These are phyloP conservation scores for Cryptocheilus praepositus DNA, from an alignment of 2,888 invertebrate genomes.

Conservation along the genomic window DNA sequence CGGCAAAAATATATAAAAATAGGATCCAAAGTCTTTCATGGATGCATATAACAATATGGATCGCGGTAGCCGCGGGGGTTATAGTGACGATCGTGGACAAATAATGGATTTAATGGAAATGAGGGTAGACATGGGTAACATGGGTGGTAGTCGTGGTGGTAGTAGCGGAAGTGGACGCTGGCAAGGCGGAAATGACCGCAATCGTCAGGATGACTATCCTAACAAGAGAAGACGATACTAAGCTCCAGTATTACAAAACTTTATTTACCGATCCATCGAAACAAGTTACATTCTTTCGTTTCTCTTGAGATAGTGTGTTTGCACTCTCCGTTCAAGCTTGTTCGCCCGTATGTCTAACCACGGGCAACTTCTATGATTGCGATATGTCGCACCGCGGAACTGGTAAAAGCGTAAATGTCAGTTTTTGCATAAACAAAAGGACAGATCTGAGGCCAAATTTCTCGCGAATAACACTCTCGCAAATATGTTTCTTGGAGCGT, in stretches of 20 bases:
- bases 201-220: slow-evolving; percentile 81
- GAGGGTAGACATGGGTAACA: slow-evolving; percentile 73
- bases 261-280: slow-evolving; percentile 21
- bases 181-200: slow-evolving; percentile 76
- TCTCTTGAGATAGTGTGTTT: slow-evolving; percentile 19
- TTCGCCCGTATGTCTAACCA: too few relatives aligned
- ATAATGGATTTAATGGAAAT: slow-evolving; percentile 75
- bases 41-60: slow-evolving; percentile 74
- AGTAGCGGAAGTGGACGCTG: slow-evolving; percentile 71
- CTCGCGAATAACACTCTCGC: too few relatives aligned
- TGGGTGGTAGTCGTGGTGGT: slow-evolving; percentile 71
- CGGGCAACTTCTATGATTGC: too few relatives aligned
- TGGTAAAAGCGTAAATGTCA: too few relatives aligned
- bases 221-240: slow-evolving; percentile 82
- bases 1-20: slow-evolving; percentile 18
- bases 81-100: slow-evolving; percentile 72
- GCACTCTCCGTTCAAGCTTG: too few relatives aligned
- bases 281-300: slow-evolving; percentile 19
- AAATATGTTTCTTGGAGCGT: too few relatives aligned
- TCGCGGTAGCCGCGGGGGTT: slow-evolving; percentile 70
- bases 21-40: slow-evolving; percentile 76
- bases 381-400: too few relatives aligned
- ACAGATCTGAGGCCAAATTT: too few relatives aligned
- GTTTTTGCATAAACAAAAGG: too few relatives aligned
- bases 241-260: slow-evolving; percentile 19